Evolutionary conservation across 2,113 vertebrate species (phyloP), one percentile per base, ranked within the genome.

Genomic region (Vimba vimba): DNA sequence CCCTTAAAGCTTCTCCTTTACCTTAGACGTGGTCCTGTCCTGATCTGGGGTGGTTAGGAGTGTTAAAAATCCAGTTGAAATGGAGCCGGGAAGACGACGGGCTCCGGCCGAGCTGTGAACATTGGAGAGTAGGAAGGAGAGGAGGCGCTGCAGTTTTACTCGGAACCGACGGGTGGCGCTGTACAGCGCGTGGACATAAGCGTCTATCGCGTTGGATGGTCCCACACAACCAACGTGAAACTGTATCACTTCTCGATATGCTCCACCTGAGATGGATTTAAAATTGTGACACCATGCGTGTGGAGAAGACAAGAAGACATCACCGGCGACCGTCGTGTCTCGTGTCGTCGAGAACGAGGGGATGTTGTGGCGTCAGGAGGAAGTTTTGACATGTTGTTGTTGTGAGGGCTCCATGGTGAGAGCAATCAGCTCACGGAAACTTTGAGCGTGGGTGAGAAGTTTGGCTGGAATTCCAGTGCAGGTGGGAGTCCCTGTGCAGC

Each of bases 21-120:
- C 95, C 95, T 95, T 95, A 91, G 91, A 91, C 90, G 92, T 91
- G 94, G 92, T 93, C 94, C 92, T 90, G 94, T 93, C 92, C 94
- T 91, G 95, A 91, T 94, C 92, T 89, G 92, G 92, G 91, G 90
- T 91, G 92, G 92, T 92, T 93, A 90, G 90, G 92, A 89, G 92
- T 91, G 89, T 92, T 91, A 92, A 89, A 91, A 91, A 93, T 94
- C 94, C 94, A 91, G 92, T 93, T 92, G 94, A 95, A 95, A 94
- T 92, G 93, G 93, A 94, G 94, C 95, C 87, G 91, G 92, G 91
- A 91, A 89, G 91, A 90, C 89, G 92, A 94, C 94, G 92, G 94
- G 93, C 94, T 95, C 94, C 91, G 94, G 94, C 94, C 94, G 93
- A 94, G 94, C 92, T 95, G 93, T 94, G 95, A 95, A 95, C 95